phyloP scores from a whole-genome alignment of 2,888 invertebrate species.

The Zootermopsis nevadensis region DNA sequence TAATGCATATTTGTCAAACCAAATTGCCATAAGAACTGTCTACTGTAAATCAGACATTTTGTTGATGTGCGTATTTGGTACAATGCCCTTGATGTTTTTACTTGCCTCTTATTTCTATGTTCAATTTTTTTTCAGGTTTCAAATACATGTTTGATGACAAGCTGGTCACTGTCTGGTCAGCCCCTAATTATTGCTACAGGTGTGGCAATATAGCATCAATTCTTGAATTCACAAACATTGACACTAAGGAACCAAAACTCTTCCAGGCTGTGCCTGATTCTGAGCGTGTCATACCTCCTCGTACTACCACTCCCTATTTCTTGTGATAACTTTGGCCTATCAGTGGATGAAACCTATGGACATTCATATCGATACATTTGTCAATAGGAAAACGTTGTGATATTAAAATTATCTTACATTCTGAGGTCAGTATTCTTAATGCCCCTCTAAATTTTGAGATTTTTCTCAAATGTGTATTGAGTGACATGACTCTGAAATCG shows the following conservation, averaged over 20 bases:
- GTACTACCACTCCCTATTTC: slow-evolving; percentile 96
- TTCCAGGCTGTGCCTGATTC: slow-evolving; percentile 97
- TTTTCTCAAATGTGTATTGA: neutral
- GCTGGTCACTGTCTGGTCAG: slow-evolving; percentile 98
- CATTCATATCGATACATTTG: slow-evolving; percentile 30
- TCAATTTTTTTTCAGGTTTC: slow-evolving; percentile 72
- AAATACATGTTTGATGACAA: slow-evolving; percentile 99
- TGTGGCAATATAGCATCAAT: slow-evolving; percentile 99
- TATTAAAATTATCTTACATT: slow-evolving; percentile 23
- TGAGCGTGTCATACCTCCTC: slow-evolving; percentile 91
- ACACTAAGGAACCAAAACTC: slow-evolving; percentile 83
- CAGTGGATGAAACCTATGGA: neutral
- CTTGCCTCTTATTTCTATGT: too few relatives aligned
- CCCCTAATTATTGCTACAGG: slow-evolving; percentile 99
- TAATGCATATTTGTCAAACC: too few relatives aligned
- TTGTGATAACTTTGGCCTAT: slow-evolving; percentile 70
- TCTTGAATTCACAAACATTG: slow-evolving; percentile 85
- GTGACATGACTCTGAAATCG: slow-evolving; percentile 1
- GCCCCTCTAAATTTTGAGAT: neutral
- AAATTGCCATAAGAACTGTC: too few relatives aligned
- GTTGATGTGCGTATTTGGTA: too few relatives aligned
- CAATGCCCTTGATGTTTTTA: too few relatives aligned
- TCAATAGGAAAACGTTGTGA: slow-evolving; percentile 35
- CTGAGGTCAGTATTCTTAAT: slow-evolving; percentile 14
- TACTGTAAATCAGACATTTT: too few relatives aligned